Evolutionary conservation across 1,140 invertebrate species (phyloP).

Genomic region (Arctopsyche grandis): DNA sequence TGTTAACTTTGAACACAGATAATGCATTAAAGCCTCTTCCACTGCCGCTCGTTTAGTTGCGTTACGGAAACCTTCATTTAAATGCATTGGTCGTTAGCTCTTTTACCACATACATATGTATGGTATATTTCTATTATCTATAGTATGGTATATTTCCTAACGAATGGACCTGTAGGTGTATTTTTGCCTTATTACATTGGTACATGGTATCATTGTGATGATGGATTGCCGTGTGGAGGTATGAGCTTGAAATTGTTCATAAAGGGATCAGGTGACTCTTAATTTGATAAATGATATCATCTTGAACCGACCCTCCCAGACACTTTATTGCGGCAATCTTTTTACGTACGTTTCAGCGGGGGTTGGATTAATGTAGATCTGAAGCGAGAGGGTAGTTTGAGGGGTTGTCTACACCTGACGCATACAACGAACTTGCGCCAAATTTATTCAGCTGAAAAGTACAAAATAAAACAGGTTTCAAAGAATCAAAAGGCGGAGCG

Average conservation of each 20-base stretch:
- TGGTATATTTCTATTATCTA: too few species aligned
- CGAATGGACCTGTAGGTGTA: background rate
- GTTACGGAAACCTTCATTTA: slow-evolving; percentile 10
- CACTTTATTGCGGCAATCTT: slow-evolving; percentile 33
- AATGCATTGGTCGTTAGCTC: slow-evolving; percentile 21
- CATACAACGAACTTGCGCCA: background rate
- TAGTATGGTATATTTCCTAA: too few species aligned
- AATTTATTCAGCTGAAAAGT: slow-evolving; percentile 33
- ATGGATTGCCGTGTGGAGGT: slow-evolving; percentile 15
- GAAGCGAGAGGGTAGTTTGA: background rate
- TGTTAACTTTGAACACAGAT: slow-evolving; percentile 30
- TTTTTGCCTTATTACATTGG: background rate
- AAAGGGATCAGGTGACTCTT: slow-evolving; percentile 26
- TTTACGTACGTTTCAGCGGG: background rate
- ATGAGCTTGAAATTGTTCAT: slow-evolving; percentile 32
- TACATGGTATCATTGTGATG: background rate
- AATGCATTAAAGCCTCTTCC: slow-evolving; percentile 41
- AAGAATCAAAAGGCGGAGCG: background rate
- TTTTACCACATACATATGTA: background rate
- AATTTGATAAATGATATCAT: slow-evolving; percentile 41
- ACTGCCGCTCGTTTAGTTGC: background rate
- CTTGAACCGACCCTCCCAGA: slow-evolving; percentile 19
- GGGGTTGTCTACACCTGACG: slow-evolving; percentile 32
- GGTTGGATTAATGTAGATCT: slow-evolving; percentile 35
- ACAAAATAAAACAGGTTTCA: slow-evolving; percentile 2